Conservation (phyloP, 2,113 vertebrate species). For the Rutilus rutilus region DNA sequence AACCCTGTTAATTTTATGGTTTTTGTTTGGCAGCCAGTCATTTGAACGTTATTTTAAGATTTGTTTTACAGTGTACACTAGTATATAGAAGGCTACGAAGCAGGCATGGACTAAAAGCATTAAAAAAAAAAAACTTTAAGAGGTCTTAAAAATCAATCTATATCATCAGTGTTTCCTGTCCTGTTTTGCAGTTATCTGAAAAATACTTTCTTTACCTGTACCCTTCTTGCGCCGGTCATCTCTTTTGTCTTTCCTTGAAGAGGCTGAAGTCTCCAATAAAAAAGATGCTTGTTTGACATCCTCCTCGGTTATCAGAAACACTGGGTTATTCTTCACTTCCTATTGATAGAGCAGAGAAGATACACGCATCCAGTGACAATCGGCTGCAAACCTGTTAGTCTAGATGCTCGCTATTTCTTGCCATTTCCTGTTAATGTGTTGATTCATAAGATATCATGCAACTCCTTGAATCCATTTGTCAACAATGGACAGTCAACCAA, state of each 20-base stretch:
- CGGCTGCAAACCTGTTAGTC: background rate
- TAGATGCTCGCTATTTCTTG: background rate
- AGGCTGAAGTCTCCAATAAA: slow-evolving; percentile 72
- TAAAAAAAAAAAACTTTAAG: too few relatives aligned
- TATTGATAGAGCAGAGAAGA: slow-evolving; percentile 65
- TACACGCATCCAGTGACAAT: background rate
- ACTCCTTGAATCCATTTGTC: too few relatives aligned
- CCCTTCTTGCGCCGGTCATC: slow-evolving; percentile 90
- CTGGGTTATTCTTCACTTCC: slow-evolving; percentile 92
- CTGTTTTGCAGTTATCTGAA: background rate
- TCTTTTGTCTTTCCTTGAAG: slow-evolving; percentile 88
- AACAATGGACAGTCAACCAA: too few relatives aligned
- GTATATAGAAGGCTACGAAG: background rate
- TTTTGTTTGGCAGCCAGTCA: too few relatives aligned
- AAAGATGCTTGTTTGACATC: slow-evolving; percentile 83
- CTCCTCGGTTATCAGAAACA: slow-evolving; percentile 91
- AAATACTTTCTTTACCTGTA: slow-evolving; percentile 74
- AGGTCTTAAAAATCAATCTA: background rate
- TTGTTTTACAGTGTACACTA: background rate
- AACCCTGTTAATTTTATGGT: too few relatives aligned
- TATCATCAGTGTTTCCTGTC: background rate
- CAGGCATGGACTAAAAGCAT: background rate
- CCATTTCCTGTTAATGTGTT: background rate
- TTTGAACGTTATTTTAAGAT: too few relatives aligned
- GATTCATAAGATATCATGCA: background rate